phyloP scores from a whole-genome alignment of 35 echinoderm and acorn worm species.

The Ophiothrix spiculata region DNA sequence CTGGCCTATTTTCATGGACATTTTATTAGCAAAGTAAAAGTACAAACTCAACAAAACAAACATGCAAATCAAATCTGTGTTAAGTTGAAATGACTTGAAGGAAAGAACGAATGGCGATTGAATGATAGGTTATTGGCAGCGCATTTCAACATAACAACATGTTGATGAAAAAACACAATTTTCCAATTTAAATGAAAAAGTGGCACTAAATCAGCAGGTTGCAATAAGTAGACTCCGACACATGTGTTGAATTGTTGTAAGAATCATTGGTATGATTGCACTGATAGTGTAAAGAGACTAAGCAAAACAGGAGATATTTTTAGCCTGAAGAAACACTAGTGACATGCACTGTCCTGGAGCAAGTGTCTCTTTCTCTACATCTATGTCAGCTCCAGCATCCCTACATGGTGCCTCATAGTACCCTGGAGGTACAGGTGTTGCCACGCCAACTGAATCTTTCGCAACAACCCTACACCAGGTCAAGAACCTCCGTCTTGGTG shows the following conservation, averaged over 20 bases:
- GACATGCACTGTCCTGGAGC: background rate
- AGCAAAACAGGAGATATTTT: constrained; percentile 5
- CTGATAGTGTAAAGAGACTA: background rate
- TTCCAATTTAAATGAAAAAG: background rate
- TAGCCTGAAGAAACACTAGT: background rate
- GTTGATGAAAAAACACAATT: constrained; percentile 3
- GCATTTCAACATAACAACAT: constrained; percentile 1
- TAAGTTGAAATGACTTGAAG: too few relatives aligned
- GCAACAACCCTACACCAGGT: background rate
- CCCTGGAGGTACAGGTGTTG: background rate
- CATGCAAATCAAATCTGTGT: too few relatives aligned
- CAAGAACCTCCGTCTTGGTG: constrained; percentile 13
- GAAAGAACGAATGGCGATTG: too few relatives aligned
- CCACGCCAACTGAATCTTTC: constrained; percentile 5
- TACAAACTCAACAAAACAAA: too few relatives aligned
- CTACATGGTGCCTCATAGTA: background rate
- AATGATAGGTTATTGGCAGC: background rate
- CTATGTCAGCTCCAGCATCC: background rate
- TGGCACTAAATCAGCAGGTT: background rate
- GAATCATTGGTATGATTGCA: background rate
- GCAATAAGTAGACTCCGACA: background rate
- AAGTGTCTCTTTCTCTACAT: too few relatives aligned
- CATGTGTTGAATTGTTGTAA: background rate
- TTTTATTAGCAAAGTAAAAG: too few relatives aligned
- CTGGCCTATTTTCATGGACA: too few relatives aligned